These are phyloP conservation scores for Patiria pectinifera DNA, from an alignment of 53 echinoderm and acorn worm species.

Conservation along the genomic window DNA sequence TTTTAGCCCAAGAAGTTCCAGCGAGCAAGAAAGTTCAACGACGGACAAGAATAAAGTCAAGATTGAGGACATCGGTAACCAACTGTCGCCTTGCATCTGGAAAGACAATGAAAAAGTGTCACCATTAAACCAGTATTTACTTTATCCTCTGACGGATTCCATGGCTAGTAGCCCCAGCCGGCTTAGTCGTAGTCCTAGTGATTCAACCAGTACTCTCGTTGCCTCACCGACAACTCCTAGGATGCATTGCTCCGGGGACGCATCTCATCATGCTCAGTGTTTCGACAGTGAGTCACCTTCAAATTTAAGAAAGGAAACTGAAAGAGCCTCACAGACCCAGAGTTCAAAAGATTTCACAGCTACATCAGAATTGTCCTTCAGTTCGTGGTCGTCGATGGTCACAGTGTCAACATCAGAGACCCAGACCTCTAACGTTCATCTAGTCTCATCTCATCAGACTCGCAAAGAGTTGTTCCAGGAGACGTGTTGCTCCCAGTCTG, in stretches of 20 bases:
- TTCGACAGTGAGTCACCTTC: neutral
- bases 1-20: slow-evolving; percentile 49
- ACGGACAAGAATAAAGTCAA: slow-evolving; percentile 27
- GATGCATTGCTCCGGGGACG: neutral
- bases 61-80: neutral
- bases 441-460: neutral
- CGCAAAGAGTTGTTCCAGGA: neutral
- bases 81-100: neutral
- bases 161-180: neutral
- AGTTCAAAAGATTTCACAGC: neutral
- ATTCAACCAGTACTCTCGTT: slow-evolving; percentile 27
- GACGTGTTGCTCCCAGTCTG: neutral
- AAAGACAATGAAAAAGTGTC: neutral
- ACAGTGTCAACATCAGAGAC: neutral
- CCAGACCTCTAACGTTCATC: neutral
- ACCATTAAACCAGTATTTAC: neutral
- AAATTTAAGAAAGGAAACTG: neutral
- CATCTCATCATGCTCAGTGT: neutral
- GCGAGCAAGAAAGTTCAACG: slow-evolving; percentile 47
- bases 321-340: neutral
- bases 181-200: slow-evolving; percentile 34
- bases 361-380: neutral
- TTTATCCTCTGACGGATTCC: neutral
- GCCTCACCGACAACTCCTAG: slow-evolving; percentile 3
- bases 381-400: neutral